These are phyloP conservation scores for Lemur catta DNA, from an alignment of 2,797 vertebrate species.

Conservation along the genomic window DNA sequence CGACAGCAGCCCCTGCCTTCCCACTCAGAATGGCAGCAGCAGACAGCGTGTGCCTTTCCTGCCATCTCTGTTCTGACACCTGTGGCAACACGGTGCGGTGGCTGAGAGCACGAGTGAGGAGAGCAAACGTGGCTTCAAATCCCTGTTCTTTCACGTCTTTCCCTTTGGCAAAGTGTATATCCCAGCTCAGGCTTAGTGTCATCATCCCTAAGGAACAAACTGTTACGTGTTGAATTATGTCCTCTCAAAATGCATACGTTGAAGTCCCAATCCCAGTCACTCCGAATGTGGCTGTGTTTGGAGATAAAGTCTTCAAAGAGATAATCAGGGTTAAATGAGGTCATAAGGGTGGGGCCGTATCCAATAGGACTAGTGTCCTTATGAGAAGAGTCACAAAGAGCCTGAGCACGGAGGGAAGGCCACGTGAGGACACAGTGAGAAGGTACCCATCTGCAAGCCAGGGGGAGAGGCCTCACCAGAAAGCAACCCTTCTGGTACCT, in stretches of 20 bases:
- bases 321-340: background rate
- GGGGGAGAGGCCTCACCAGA: background rate
- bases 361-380: background rate
- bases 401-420: background rate
- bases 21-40: background rate
- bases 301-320: background rate
- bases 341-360: background rate
- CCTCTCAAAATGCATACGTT: background rate
- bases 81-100: too few relatives aligned
- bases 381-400: background rate
- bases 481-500: background rate
- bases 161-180: background rate
- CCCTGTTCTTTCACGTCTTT: background rate
- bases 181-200: background rate
- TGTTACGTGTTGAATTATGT: too few relatives aligned
- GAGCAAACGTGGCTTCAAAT: background rate
- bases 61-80: background rate
- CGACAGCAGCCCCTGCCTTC: background rate
- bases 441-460: background rate
- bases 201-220: background rate
- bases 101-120: too few relatives aligned
- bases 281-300: background rate
- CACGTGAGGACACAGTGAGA: background rate
- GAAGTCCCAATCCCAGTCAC: background rate
- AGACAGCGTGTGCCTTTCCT: rapidly evolving